These are phyloP conservation scores for Orthosia cruda DNA, from an alignment of 2,888 invertebrate genomes.

Conservation along the genomic window DNA sequence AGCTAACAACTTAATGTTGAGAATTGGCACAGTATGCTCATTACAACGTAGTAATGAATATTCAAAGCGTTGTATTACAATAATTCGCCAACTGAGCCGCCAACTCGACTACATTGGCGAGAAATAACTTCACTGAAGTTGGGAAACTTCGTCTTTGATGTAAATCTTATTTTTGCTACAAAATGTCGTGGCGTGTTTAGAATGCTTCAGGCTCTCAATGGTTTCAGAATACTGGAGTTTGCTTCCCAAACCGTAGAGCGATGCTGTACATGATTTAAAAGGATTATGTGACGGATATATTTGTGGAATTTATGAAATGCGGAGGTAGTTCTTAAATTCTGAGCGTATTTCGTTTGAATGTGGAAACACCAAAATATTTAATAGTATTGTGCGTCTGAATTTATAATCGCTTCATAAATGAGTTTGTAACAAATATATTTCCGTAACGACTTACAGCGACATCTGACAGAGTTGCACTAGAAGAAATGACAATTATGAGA, in stretches of 20 bases:
- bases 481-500: no score
- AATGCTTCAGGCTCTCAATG: constrained; percentile 40
- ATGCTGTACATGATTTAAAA: constrained; percentile 25
- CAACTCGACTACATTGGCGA: constrained; percentile 27
- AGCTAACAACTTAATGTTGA: constrained; percentile 24
- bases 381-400: background rate
- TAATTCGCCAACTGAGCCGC: constrained; percentile 42
- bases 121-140: constrained; percentile 58
- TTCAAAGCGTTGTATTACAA: constrained; percentile 57
- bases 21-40: constrained; percentile 40
- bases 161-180: constrained; percentile 55
- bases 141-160: constrained; percentile 56
- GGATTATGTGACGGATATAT: constrained; percentile 23
- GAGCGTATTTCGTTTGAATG: constrained; percentile 10
- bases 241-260: constrained; percentile 27
- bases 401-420: no score
- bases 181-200: constrained; percentile 26
- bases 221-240: constrained; percentile 28
- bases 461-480: no score
- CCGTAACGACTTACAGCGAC: no score
- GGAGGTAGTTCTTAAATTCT: constrained; percentile 24
- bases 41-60: constrained; percentile 50
- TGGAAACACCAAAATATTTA: background rate
- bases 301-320: constrained; percentile 24
- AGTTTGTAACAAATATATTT: no score